A percentile compares a stretch with the other conserved stretches of the same genome.
These are phyloP conservation scores for Acridotheres tristis DNA, from an alignment of 2,797 vertebrate genomes.

Conservation along the genomic window DNA sequence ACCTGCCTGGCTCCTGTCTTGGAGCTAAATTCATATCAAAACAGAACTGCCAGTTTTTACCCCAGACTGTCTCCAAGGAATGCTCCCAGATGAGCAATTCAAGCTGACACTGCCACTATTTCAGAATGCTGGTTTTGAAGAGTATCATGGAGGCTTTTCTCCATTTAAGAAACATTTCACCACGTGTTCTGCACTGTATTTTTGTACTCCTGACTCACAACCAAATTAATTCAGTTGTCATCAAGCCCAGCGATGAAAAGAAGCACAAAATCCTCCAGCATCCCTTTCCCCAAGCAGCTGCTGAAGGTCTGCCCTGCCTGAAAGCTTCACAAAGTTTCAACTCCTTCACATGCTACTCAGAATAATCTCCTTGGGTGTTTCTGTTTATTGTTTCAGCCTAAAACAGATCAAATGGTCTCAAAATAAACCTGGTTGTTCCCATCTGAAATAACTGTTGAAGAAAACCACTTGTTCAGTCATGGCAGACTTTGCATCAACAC, in stretches of 20 bases:
- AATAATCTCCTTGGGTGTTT: neutral
- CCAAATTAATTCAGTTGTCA: neutral
- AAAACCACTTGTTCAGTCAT: neutral
- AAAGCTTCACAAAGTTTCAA: neutral
- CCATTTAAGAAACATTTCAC: neutral
- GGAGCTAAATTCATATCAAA: rapidly evolving
- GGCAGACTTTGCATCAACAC: neutral
- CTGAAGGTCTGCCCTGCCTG: neutral
- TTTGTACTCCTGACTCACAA: neutral
- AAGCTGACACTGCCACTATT: neutral
- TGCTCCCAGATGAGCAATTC: neutral
- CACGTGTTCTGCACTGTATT: neutral
- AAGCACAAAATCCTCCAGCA: neutral
- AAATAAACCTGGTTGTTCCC: neutral
- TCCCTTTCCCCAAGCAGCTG: neutral
- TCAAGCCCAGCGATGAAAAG: neutral
- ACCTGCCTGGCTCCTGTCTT: neutral
- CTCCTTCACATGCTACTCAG: neutral
- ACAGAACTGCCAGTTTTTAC: neutral
- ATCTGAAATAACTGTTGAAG: neutral
- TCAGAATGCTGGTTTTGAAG: neutral
- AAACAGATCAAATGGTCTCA: neutral
- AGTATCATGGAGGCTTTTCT: neutral
- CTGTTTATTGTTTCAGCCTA: neutral
- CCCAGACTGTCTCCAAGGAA: neutral